These are phyloP conservation scores for Trisateles emortualis DNA, from an alignment of 2,888 invertebrate species.

Conservation along the genomic window DNA sequence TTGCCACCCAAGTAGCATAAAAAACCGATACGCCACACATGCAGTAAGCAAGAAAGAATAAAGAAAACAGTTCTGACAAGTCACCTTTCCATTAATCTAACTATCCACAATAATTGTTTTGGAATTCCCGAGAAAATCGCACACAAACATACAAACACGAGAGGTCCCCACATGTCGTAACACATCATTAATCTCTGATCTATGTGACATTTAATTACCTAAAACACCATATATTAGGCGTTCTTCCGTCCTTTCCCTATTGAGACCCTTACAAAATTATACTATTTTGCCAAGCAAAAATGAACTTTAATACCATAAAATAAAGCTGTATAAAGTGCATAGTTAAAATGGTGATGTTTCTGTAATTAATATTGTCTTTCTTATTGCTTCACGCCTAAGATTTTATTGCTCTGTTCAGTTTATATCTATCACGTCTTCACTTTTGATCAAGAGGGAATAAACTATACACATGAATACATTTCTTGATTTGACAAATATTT, in stretches of 20 bases:
- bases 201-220: constrained; percentile 87
- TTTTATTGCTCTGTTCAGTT: constrained; percentile 74
- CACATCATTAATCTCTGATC: constrained; percentile 86
- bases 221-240: constrained; percentile 85
- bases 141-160: constrained; percentile 46
- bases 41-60: neutral
- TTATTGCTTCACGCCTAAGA: constrained; percentile 86
- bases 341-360: constrained; percentile 33
- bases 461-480: neutral
- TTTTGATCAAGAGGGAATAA: constrained; percentile 16
- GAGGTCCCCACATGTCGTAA: constrained; percentile 70
- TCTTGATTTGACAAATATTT: too few relatives aligned
- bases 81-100: constrained; percentile 23
- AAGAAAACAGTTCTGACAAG: constrained; percentile 3
- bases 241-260: constrained; percentile 79
- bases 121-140: constrained; percentile 39
- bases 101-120: constrained; percentile 23
- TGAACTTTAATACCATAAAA: constrained; percentile 34
- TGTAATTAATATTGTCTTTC: constrained; percentile 82
- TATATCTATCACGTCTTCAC: constrained; percentile 44
- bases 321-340: constrained; percentile 39
- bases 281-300: constrained; percentile 16
- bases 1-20: too few relatives aligned
- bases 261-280: constrained; percentile 55
- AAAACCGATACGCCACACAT: neutral